These are phyloP conservation scores for Pollenia angustigena DNA, from an alignment of 2,888 invertebrate genomes.

Conservation along the genomic window DNA sequence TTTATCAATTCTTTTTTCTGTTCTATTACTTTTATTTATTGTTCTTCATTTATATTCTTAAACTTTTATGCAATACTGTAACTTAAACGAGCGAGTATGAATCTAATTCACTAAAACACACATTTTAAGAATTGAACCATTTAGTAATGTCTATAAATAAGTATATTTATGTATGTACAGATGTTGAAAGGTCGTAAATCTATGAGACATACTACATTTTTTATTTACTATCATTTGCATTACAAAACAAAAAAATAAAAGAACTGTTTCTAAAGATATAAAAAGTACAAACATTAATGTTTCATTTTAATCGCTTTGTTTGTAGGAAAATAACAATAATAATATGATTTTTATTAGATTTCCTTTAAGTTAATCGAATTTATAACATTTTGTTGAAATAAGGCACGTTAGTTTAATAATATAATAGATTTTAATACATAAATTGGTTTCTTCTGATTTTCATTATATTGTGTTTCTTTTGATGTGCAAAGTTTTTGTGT, in stretches of 20 bases:
- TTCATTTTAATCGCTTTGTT: conserved; percentile 55
- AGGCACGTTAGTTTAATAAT: conserved; percentile 10
- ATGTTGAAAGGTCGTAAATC: conserved; percentile 64
- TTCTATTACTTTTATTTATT: conserved; percentile 31
- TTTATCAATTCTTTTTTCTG: neutral
- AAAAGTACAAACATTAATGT: conserved; percentile 53
- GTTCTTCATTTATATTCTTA: conserved; percentile 39
- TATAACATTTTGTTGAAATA: conserved; percentile 29
- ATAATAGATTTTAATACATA: conserved; percentile 14
- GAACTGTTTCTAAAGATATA: neutral
- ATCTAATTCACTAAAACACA: conserved; percentile 6
- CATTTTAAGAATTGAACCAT: neutral
- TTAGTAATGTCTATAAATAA: neutral
- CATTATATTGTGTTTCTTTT: neutral
- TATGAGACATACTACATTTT: conserved; percentile 66
- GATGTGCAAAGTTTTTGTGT: neutral
- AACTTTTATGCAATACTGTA: conserved; percentile 41
- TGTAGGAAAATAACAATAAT: conserved; percentile 39
- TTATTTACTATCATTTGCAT: conserved; percentile 55
- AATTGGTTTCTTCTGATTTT: conserved; percentile 18
- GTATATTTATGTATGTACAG: neutral
- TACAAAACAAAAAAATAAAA: conserved; percentile 16
- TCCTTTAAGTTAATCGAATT: conserved; percentile 29
- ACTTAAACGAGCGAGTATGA: neutral
- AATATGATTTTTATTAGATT: conserved; percentile 51